Conservation (phyloP, 2,113 vertebrate genomes). For the Sitta europaea region DNA sequence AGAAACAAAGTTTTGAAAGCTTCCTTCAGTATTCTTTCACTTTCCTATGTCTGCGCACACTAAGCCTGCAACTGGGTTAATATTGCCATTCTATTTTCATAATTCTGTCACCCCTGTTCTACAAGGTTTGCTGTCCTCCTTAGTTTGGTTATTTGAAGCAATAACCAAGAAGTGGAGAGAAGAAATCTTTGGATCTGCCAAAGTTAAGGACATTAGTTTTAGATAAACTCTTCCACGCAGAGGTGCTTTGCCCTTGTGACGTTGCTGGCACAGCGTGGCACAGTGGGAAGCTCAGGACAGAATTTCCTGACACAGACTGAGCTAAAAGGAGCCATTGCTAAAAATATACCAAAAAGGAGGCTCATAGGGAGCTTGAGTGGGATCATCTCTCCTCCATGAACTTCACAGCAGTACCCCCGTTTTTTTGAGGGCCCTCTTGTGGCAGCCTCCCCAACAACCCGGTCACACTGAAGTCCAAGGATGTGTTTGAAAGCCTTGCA, state of each 20-base stretch:
- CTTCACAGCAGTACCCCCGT: not conserved
- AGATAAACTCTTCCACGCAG: not conserved
- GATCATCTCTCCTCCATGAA: not conserved
- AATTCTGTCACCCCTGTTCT: not conserved
- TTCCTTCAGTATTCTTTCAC: not conserved
- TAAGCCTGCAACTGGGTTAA: not conserved
- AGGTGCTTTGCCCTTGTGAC: rapidly evolving
- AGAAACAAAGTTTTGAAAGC: not conserved
- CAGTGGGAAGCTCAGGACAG: not conserved
- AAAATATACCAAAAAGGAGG: not conserved
- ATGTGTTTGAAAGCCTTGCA: not conserved
- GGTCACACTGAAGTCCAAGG: not conserved
- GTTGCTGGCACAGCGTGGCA: rapidly evolving
- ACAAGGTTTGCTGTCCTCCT: not conserved
- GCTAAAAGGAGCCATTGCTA: not conserved
- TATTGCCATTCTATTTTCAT: not conserved
- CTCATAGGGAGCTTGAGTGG: not conserved
- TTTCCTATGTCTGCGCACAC: not conserved
- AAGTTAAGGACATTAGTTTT: not conserved
- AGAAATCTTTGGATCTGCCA: not conserved
- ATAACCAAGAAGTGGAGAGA: not conserved
- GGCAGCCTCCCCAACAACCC: not conserved
- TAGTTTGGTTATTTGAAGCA: not conserved
- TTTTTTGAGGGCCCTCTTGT: not conserved
- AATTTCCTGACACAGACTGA: not conserved